These are phyloP conservation scores for Cherax destructor DNA, from an alignment of 1,140 invertebrate species.

Conservation along the genomic window DNA sequence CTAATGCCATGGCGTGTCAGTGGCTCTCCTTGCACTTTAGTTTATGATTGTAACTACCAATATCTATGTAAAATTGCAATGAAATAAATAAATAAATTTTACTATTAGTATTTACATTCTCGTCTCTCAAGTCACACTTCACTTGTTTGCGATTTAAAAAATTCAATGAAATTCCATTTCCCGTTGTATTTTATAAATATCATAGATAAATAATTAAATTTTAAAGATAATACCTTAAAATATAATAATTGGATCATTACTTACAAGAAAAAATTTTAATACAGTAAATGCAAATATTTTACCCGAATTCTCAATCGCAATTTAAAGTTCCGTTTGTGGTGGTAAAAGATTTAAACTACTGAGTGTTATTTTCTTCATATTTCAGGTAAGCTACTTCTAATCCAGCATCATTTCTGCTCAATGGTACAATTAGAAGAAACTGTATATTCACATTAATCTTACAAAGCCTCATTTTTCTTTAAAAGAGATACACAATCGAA, in stretches of 20 bases:
- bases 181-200: background rate
- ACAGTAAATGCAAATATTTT: background rate
- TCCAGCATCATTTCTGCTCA: background rate
- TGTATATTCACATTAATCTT: background rate
- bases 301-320: background rate
- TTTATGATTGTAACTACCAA: too few species aligned
- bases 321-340: background rate
- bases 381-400: background rate
- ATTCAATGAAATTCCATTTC: background rate
- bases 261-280: background rate
- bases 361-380: background rate
- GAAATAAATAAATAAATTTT: too few species aligned
- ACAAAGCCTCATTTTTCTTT: background rate
- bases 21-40: too few species aligned
- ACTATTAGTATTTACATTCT: too few species aligned
- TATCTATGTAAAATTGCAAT: too few species aligned
- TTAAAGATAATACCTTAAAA: too few species aligned
- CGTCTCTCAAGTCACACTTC: too few species aligned
- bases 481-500: too few species aligned
- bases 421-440: background rate
- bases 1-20: too few species aligned
- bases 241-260: too few species aligned
- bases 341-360: background rate
- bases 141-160: too few species aligned
- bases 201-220: too few species aligned